Conservation (phyloP, 2,113 vertebrate species). For the Aegithalos caudatus region DNA sequence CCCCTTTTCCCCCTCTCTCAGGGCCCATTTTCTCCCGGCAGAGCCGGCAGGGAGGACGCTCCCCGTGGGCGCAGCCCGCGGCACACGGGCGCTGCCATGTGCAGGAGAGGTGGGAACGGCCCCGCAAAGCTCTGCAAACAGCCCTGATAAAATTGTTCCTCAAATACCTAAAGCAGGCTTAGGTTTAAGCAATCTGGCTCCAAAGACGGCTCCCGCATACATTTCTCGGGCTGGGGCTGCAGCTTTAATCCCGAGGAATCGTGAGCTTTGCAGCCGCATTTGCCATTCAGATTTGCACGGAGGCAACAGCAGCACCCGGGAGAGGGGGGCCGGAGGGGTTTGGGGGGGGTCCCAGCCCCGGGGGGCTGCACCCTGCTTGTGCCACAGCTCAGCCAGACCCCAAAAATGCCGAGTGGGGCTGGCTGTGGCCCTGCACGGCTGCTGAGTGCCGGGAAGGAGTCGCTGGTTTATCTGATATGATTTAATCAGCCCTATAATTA, state of each 20-base stretch:
- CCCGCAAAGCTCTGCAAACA: background rate
- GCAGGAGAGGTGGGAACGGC: background rate
- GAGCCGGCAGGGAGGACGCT: background rate
- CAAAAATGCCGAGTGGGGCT: rapidly evolving
- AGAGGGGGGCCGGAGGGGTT: background rate
- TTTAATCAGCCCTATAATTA: slow-evolving; percentile 67
- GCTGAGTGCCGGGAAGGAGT: background rate
- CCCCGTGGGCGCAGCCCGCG: background rate
- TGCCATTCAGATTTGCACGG: background rate
- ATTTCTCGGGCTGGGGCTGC: background rate
- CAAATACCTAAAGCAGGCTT: slow-evolving; percentile 35
- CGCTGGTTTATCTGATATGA: background rate
- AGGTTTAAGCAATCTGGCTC: background rate
- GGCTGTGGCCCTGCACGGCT: background rate
- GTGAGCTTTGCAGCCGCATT: background rate
- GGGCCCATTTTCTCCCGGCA: rapidly evolving
- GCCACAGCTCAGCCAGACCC: background rate
- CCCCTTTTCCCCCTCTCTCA: background rate
- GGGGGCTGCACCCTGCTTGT: rapidly evolving
- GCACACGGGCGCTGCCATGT: too few species aligned
- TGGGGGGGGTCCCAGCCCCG: rapidly evolving
- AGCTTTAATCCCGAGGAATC: background rate
- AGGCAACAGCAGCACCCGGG: rapidly evolving
- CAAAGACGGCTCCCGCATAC: background rate
- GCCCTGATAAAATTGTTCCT: slow-evolving; percentile 11